Conservation (phyloP, 1,140 invertebrate species). For the Lordiphosa collinella region DNA sequence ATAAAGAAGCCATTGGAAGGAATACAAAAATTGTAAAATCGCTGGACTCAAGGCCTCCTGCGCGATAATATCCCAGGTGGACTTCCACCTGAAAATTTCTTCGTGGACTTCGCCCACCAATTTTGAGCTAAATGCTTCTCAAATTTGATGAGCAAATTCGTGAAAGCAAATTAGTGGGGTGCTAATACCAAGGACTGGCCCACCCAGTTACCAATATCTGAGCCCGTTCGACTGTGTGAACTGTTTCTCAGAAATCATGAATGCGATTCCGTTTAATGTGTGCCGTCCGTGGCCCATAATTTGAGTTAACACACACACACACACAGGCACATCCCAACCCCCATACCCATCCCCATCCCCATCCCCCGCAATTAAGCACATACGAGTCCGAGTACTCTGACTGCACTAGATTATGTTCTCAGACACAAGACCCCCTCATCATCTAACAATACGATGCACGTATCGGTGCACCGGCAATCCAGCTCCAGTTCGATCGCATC, state of each 20-base stretch:
- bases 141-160: too few relatives aligned
- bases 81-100: too few relatives aligned
- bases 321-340: neutral
- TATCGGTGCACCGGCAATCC: neutral
- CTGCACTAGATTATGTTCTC: conserved; percentile 2
- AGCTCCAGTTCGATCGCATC: neutral
- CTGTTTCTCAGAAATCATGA: conserved; percentile 1
- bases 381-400: neutral
- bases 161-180: too few relatives aligned
- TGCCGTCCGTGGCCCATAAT: neutral
- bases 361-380: neutral
- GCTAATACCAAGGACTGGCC: neutral
- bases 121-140: too few relatives aligned
- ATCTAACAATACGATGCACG: conserved; percentile 3
- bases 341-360: neutral
- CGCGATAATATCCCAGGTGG: too few relatives aligned
- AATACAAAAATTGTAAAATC: too few relatives aligned
- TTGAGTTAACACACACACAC: conserved; percentile 5
- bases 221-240: neutral
- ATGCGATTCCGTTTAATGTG: neutral
- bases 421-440: neutral
- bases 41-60: too few relatives aligned
- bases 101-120: too few relatives aligned
- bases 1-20: too few relatives aligned
- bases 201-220: neutral